Evolutionary conservation across 2,888 invertebrate genomes (phyloP).

Genomic region (Erebia epiphron): DNA sequence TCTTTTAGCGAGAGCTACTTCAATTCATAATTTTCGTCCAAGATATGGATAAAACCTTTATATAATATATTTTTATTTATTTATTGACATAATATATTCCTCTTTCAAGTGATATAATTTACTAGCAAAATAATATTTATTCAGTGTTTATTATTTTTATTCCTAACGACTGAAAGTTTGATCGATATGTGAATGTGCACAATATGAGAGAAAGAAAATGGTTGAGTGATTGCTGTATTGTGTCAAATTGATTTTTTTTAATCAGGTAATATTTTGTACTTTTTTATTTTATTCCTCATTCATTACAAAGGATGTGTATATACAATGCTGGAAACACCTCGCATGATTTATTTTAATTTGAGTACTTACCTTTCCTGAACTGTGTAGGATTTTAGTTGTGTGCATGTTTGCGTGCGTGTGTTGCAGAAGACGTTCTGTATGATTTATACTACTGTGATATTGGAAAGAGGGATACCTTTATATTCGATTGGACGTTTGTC

Average conservation of each 20-base stretch:
- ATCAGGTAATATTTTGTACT: constrained; percentile 18
- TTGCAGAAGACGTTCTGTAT: constrained; percentile 59
- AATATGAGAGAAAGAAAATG: constrained; percentile 29
- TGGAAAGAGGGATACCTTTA: constrained; percentile 63
- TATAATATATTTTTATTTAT: constrained; percentile 51
- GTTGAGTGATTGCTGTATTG: constrained; percentile 22
- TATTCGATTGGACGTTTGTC: constrained; percentile 55
- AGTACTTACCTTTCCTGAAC: constrained; percentile 39
- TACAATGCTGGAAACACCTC: constrained; percentile 35
- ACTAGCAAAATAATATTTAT: constrained; percentile 43
- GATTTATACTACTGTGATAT: constrained; percentile 78
- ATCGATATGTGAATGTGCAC: constrained; percentile 19
- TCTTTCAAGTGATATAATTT: constrained; percentile 44
- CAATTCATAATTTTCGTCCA: constrained; percentile 37
- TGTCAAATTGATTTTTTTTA: constrained; percentile 23
- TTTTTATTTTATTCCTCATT: constrained; percentile 16
- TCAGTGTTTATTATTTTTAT: constrained; percentile 43
- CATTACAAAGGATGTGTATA: constrained; percentile 12
- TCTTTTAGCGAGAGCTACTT: constrained; percentile 27
- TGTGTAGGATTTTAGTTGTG: constrained; percentile 50
- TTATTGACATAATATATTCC: constrained; percentile 48
- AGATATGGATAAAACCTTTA: constrained; percentile 44
- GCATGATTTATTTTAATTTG: constrained; percentile 37
- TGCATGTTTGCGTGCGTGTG: constrained; percentile 54
- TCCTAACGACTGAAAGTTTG: constrained; percentile 15